Evolutionary conservation across 2,797 vertebrate genomes (phyloP), one percentile per base, ranked within the genome.

Genomic region (Pteronotus mesoamericanus): DNA sequence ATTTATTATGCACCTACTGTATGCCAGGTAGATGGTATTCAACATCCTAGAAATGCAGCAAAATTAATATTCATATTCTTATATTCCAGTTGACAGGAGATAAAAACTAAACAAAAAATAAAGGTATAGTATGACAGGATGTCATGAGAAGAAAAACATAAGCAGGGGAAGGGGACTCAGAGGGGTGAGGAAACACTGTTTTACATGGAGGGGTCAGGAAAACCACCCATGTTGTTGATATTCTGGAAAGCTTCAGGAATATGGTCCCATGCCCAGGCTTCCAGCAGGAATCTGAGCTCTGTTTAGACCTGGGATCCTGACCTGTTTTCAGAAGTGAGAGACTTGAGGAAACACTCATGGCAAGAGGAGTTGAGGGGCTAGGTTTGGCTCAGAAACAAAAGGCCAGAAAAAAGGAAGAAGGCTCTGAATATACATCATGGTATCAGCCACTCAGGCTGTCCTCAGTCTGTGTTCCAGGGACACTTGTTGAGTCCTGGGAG

Each of bases 361-460:
- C 26, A 59, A 53, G 77, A 82, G 44, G 9, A 78, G 46, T n/a
- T 79, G 26, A 83, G 46, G 37, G 4, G 42, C 21, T 10, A 24
- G 21, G 22, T 51, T 29, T 75, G 21, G 21, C 18, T 91, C 48
- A 32, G 9, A 18, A 64, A 32, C 24, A 66, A 15, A 1, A 9
- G 21, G 0, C 1, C 29, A 55, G 19, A 21, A 19, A 46, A 66
- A 80, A 12, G 32, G 55, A 88, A 6, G 4, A 18, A 68, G 9
- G 16, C 32, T 84, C 42, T 80, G 72, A 94, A 46, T 21, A 7
- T 0, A 19, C 8, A 21, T 14, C 39, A 39, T 0, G 2, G 8
- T 26, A 64, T 26, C 1, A 0, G 18, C 39, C 42, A 1, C 15
- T 46, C 5, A 0, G 24, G 7, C 14, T 66, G 39, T 64, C 61